A percentile compares a stretch with the other conserved stretches of the same genome.
Conservation (phyloP, 1,140 invertebrate genomes). For the Pseudomyrmex sp. region DNA sequence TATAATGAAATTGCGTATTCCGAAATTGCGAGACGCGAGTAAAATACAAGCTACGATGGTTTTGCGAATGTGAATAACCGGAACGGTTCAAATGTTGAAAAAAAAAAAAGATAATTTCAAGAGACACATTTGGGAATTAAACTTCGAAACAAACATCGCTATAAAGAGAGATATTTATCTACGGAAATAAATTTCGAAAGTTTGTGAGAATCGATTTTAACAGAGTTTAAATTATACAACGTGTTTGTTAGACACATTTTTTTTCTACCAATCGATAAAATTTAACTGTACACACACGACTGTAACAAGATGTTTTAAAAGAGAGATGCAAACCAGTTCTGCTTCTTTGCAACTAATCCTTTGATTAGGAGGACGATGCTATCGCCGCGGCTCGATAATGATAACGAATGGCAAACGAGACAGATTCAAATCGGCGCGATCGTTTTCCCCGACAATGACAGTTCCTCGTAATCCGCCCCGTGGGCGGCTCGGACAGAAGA, state of each 20-base stretch:
- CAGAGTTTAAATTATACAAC: background rate
- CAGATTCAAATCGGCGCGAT: slow-evolving; percentile 44
- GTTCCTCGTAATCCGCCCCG: slow-evolving; percentile 34
- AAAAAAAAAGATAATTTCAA: slow-evolving; percentile 12
- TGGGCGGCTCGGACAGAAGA: slow-evolving; percentile 19
- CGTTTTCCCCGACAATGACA: slow-evolving; percentile 46
- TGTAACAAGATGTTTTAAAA: background rate
- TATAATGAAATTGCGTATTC: background rate
- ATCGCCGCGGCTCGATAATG: slow-evolving; percentile 28
- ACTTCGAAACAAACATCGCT: background rate
- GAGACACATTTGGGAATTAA: background rate
- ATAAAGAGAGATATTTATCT: background rate
- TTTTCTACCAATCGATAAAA: background rate
- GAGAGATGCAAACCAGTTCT: slow-evolving; percentile 42
- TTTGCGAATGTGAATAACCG: slow-evolving; percentile 1
- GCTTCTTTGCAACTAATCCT: background rate
- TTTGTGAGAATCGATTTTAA: background rate
- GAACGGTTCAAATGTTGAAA: background rate
- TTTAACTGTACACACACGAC: background rate
- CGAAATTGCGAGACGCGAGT: slow-evolving; percentile 34
- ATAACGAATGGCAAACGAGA: slow-evolving; percentile 37
- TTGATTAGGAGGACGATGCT: slow-evolving; percentile 3
- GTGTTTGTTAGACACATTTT: background rate
- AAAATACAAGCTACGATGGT: slow-evolving; percentile 33
- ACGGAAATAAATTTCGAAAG: background rate